These are phyloP conservation scores for Pholis gunnellus DNA, from an alignment of 2,113 vertebrate genomes.

Conservation along the genomic window DNA sequence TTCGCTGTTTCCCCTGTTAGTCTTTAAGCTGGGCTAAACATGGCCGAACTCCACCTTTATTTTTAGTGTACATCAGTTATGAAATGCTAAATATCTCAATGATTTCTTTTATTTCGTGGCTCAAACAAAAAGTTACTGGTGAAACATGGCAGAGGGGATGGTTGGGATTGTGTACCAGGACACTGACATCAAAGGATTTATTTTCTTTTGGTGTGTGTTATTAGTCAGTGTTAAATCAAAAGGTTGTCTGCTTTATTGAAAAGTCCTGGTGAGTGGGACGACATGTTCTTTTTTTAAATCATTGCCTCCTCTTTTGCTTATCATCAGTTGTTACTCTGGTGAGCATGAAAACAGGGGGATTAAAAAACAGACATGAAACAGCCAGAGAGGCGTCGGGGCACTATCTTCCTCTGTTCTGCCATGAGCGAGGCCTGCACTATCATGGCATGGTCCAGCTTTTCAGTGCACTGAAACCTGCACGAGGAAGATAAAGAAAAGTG, in stretches of 20 bases:
- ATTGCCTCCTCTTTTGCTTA: conserved; percentile 33
- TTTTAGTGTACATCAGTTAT: background rate
- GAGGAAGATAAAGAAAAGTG: conserved; percentile 82
- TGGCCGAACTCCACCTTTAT: background rate
- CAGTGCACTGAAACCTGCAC: conserved; percentile 72
- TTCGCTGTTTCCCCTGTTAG: background rate
- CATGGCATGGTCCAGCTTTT: conserved; percentile 65
- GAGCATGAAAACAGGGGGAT: conserved; percentile 39
- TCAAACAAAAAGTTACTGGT: background rate
- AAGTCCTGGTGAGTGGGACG: conserved; percentile 17
- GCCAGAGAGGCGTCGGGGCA: conserved; percentile 5
- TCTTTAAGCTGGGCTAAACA: background rate
- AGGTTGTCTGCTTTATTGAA: conserved; percentile 8
- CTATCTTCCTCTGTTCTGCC: conserved; percentile 62
- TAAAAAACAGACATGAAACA: conserved; percentile 76
- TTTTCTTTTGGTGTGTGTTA: background rate
- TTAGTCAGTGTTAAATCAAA: conserved; percentile 29
- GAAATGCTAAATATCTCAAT: background rate
- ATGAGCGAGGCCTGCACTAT: conserved; percentile 49
- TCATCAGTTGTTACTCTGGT: conserved; percentile 50
- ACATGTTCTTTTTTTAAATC: conserved; percentile 20
- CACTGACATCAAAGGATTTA: background rate
- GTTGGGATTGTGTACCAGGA: background rate
- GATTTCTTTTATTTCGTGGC: background rate
- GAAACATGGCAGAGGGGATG: background rate